phyloP scores from a whole-genome alignment of 2,888 invertebrate genomes.

The Thysanoteuthis rhombus region DNA sequence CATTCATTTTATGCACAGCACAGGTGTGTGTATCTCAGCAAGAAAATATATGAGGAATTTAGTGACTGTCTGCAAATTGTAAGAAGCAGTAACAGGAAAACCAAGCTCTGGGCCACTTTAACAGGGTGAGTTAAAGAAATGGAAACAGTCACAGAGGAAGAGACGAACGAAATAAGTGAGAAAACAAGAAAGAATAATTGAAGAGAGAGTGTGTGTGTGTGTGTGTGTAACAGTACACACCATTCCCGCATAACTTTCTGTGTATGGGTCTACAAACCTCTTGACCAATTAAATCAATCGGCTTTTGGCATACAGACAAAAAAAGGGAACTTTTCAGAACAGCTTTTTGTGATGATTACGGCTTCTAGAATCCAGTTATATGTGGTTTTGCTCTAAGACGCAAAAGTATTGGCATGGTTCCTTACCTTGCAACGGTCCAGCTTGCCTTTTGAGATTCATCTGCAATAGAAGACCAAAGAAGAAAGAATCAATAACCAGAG shows the following conservation, averaged over 20 bases:
- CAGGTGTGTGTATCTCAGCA: not conserved
- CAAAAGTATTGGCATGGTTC: not conserved
- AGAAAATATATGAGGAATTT: not conserved
- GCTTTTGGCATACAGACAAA: not conserved
- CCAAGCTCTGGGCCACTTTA: not conserved
- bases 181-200: not conserved
- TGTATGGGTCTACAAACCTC: not conserved
- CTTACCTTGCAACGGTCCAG: conserved; percentile 58
- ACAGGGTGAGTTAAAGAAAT: not conserved
- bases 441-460: conserved; percentile 49
- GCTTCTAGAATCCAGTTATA: not conserved
- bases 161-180: not conserved
- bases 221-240: not conserved
- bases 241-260: not conserved
- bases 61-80: not conserved
- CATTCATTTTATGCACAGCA: too few relatives aligned
- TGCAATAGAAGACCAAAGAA: conserved; percentile 38
- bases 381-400: not conserved
- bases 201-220: not conserved
- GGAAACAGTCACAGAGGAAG: not conserved
- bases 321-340: not conserved
- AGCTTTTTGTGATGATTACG: not conserved
- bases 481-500: not conserved
- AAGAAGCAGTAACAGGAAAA: not conserved
- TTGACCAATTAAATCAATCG: not conserved